Base-by-base conservation (phyloP, 2,888 invertebrate genomes). In the Gnatocerus cornutus region DNA sequence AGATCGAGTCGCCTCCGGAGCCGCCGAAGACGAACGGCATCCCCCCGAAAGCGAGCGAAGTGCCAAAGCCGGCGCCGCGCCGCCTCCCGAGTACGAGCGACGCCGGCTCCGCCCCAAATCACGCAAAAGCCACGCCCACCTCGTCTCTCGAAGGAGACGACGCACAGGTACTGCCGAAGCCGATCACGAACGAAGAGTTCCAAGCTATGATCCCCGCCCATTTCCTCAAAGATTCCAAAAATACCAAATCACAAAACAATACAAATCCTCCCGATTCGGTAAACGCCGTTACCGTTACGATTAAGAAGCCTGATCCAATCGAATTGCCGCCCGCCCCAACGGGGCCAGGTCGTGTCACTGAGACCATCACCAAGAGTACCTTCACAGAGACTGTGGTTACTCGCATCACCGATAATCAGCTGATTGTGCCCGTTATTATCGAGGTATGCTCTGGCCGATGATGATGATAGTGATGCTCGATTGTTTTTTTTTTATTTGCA, bases 351-450 rank as follows among this genome's bases (percentile, higher is more conserved):
- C 90, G 91, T 85, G 93, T 96, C 87, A 96, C 96, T 78, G 97
- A 97, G 89, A 95, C 94, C 86, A 94, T 97, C 89, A 97, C 96
- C 86, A 96, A 96, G 90, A 95, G 96, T 84, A 96, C 96, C 78
- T 93, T 96, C 89, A 96, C 96, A 83, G 96, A 97, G 89, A 96
- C 96, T 76, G 95, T 95, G 78, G 96, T 96, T 87, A 97, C 96
- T 79, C 90, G 97, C 84, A 91, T 96, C 87, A 97, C 97, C 81
- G 95, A 96, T 88, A 97, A 97, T 89, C 91, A 92, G 85, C 90
- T 94, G 88, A 90, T 92, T 85, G 91, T 90, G 86, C 94, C 94
- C 82, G 89, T 95, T 86, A 92, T 95, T 86, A 91, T 93, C 84
- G 96, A 96, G 95, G 96, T 96, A 91, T 86, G 88, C 86, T 83